phyloP scores from a whole-genome alignment of 2,113 vertebrate species.

The Menura novaehollandiae region DNA sequence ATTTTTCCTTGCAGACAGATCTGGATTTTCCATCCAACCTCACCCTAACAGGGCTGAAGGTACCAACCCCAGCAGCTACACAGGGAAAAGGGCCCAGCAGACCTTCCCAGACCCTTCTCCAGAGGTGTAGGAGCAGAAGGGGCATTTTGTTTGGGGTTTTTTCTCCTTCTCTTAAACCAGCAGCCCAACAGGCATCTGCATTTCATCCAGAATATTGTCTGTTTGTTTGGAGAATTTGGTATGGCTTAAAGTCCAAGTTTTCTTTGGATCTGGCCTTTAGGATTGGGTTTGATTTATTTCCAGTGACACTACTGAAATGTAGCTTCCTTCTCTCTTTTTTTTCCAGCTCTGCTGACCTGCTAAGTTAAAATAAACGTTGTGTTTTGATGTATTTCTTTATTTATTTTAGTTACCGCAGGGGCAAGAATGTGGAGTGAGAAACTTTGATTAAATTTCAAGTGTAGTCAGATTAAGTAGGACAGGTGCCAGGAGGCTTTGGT shows the following conservation, averaged over 20 bases:
- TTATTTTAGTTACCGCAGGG: neutral
- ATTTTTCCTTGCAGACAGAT: fast-evolving
- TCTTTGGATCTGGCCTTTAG: neutral
- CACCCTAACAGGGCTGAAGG: neutral
- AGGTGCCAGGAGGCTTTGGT: neutral
- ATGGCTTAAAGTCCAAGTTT: neutral
- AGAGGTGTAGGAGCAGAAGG: neutral
- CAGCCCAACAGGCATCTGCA: neutral
- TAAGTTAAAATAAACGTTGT: neutral
- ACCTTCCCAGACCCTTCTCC: neutral
- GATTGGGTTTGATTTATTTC: neutral
- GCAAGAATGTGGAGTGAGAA: neutral
- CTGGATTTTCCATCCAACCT: neutral
- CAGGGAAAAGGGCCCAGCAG: neutral
- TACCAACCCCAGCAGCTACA: neutral
- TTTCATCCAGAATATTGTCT: neutral
- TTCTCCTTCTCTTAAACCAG: neutral
- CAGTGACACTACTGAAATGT: neutral
- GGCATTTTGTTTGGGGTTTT: neutral
- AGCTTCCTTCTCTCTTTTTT: neutral
- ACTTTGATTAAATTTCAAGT: neutral
- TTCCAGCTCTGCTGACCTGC: neutral
- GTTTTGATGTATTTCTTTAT: neutral
- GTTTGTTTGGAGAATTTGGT: constrained; percentile 9
- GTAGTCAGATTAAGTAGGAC: neutral